Evolutionary conservation across 1,140 invertebrate genomes (phyloP), one percentile per base, ranked within the genome.

Genomic region (Musca vetustissima): DNA sequence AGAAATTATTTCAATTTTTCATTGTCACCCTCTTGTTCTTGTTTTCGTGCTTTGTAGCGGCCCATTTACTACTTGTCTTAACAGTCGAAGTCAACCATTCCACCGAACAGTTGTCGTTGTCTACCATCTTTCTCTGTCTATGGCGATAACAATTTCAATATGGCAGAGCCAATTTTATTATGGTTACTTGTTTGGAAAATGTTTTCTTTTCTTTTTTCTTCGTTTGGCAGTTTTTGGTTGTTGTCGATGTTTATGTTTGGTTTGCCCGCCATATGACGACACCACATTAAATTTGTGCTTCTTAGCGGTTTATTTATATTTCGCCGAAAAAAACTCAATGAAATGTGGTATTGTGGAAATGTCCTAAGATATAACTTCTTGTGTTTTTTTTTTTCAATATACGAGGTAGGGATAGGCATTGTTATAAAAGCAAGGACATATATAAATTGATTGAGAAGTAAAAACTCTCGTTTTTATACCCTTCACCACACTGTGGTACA

Each of bases 1-100:
- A 61, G 57, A 43, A 61, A 61, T 61, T 61, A 32, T 61, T 61
- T 61, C 28, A 61, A 61, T 61, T 61, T 36, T 61, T 61, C 57
- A 43, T 61, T 61, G 17, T 36, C 24, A 13, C 55, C 7, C 28
- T 36, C 17, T 52, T 19, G 36, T n/a, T n/a, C n/a, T n/a, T n/a
- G n/a, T n/a, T n/a, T n/a, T n/a, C n/a, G n/a, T n/a, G n/a, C n/a
- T n/a, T n/a, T n/a, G 6, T 43, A 11, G 36, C 11, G 36, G 36
- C 17, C 57, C 28, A 36, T 36, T 13, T 14, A 24, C 0, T 61
- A 6, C 11, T 43, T 43, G 28, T 61, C 28, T 36, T 61, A 43
- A 19, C 15, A 7, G 8, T 21, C 9, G 13, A 61, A 61, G 36
- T 28, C 57, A 17, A 19, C 57, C 25, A 59, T 28, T 28, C 25